These are phyloP conservation scores for Leptestheria dahalacensis DNA, from an alignment of 1,140 invertebrate species.

Conservation along the genomic window DNA sequence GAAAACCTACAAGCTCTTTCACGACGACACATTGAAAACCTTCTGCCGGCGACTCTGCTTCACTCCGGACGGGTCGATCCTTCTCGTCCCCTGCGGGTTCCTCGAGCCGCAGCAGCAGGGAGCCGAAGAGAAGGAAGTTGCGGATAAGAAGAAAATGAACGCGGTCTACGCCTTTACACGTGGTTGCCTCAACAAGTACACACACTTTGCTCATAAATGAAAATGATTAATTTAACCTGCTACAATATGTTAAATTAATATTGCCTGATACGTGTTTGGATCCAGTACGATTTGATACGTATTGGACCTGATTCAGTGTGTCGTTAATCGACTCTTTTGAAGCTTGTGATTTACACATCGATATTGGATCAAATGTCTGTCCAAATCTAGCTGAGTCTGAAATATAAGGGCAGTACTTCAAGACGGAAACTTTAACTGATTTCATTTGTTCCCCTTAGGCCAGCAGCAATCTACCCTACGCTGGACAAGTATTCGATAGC, in stretches of 20 bases:
- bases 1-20: conserved; percentile 46
- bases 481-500: conserved; percentile 60
- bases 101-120: conserved; percentile 40
- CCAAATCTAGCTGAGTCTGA: no score
- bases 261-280: no score
- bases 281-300: no score
- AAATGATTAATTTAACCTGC: conserved; percentile 1
- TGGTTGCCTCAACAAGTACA: conserved; percentile 51
- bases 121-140: conserved; percentile 21
- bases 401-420: no score
- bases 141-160: conserved; percentile 34
- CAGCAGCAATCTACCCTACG: conserved; percentile 63
- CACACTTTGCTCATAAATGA: conserved; percentile 16
- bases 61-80: conserved; percentile 71
- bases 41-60: conserved; percentile 79
- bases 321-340: no score
- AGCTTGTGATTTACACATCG: no score
- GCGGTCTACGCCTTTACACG: conserved; percentile 68
- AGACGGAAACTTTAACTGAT: no score
- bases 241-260: background rate
- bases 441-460: conserved; percentile 37
- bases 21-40: conserved; percentile 87
- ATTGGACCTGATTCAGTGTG: no score
- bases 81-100: conserved; percentile 68
- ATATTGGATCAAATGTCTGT: no score